Evolutionary conservation across 2,888 invertebrate species (phyloP).

Genomic region (Thymelicus acteon): DNA sequence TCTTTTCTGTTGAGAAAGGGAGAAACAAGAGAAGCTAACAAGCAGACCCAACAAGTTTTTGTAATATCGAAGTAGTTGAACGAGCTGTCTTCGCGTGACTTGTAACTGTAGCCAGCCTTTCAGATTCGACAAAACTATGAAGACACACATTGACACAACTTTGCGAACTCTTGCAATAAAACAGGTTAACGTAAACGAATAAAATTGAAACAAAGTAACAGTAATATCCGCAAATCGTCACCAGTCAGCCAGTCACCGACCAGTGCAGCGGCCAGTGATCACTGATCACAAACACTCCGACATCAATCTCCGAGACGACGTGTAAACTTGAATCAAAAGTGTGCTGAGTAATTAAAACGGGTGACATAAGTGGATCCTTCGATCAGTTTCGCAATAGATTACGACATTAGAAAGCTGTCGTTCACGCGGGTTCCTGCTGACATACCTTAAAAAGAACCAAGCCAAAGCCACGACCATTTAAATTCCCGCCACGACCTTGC

Average conservation of each 20-base stretch:
- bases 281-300: constrained; percentile 2
- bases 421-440: constrained; percentile 71
- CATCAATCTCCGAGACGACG: constrained; percentile 23
- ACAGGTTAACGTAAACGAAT: no score
- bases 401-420: constrained; percentile 79
- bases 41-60: no score
- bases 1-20: no score
- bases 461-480: constrained; percentile 46
- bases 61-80: no score
- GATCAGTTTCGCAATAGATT: constrained; percentile 72
- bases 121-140: no score
- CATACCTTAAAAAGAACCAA: constrained; percentile 58
- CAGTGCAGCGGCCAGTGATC: not conserved
- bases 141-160: no score
- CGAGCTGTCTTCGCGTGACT: not conserved
- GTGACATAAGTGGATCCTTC: constrained; percentile 76
- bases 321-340: constrained; percentile 43
- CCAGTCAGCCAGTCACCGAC: not conserved
- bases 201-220: not conserved
- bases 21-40: no score
- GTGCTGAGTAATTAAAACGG: constrained; percentile 70
- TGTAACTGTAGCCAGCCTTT: no score
- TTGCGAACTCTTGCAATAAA: no score
- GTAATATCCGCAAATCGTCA: not conserved
- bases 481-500: constrained; percentile 62